These are phyloP conservation scores for Pygoscelis antarcticus DNA, from an alignment of 2,113 vertebrate species.

Conservation along the genomic window DNA sequence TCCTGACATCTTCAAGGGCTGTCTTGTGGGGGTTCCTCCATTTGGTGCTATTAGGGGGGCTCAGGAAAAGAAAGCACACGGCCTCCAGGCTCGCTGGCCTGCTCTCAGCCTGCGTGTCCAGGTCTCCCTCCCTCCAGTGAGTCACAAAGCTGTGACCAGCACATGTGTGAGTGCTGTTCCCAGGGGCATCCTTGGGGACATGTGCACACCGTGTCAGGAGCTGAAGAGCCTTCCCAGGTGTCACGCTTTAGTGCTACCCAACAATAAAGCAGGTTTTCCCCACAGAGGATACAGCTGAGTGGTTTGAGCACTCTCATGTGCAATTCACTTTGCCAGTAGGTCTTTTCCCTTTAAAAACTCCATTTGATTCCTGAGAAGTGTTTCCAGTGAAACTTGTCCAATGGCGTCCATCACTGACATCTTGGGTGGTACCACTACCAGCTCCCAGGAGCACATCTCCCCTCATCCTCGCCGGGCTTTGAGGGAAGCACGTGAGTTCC, in stretches of 20 bases:
- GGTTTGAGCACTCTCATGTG: background rate
- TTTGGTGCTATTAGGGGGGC: background rate
- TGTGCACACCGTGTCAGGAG: background rate
- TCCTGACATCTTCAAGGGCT: background rate
- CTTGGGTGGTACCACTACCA: background rate
- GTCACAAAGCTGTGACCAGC: background rate
- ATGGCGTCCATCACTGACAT: no score
- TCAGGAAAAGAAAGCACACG: background rate
- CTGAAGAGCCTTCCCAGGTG: background rate
- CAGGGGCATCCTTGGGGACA: background rate
- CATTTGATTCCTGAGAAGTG: background rate
- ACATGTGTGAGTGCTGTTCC: background rate
- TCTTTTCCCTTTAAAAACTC: background rate
- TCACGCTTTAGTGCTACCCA: background rate
- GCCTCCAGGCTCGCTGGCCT: background rate
- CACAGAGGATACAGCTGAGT: background rate
- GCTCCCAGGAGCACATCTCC: background rate
- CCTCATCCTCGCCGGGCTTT: background rate
- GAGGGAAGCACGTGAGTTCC: background rate
- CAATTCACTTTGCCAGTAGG: background rate
- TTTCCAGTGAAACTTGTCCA: background rate
- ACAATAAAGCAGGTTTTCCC: background rate
- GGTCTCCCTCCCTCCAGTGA: background rate
- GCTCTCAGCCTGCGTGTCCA: background rate
- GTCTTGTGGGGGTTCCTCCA: background rate